Evolutionary conservation across 2,113 vertebrate genomes (phyloP), one percentile per base, ranked within the genome.

Genomic region (Mobula hypostoma): DNA sequence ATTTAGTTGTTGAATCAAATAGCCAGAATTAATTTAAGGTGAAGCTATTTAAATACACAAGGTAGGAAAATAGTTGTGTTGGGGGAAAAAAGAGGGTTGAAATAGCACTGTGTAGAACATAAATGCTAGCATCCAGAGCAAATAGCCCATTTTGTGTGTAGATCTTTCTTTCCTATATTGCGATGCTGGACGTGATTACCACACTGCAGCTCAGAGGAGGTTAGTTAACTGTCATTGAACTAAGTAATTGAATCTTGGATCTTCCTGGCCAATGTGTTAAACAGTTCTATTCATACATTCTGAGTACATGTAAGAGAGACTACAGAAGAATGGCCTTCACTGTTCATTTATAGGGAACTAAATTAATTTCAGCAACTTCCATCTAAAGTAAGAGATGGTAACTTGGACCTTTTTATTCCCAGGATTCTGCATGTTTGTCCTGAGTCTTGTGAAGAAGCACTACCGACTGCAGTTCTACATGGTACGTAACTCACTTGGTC

Each of bases 401-500:
- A 90, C n/a, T 32, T 66, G n/a, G n/a, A 32, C 48, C 58, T 88
- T 79, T 74, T 87, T 91, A 82, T 78, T 95, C 95, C 17, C 95
- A 96, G 99, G 99, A 70, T 99, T 99, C 97, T 99, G 99, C 96
- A 99, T 99, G 99, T 99, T 99, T 95, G 99, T 99, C 70, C 95
- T 99, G 96, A 99, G 98, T 93, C 96, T 99, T 96, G 99, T 99
- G 96, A 99, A 99, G 97, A 99, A 99, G 90, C 99, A 99, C 95
- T 99, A 99, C 94, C 98, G 99, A 29, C 98, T 99, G 63, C 99
- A 99, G 96, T 99, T 99, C 96, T 99, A 99, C 97, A 99, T 99
- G 99, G 99, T 99, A 96, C 97, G 97, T 94, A 27, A 66, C n/a
- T 24, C 70, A 11, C 70, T 68, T 6, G 1, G 11, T 74, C 68